These are phyloP conservation scores for Chionoecetes opilio DNA, from an alignment of 1,140 invertebrate genomes.

Conservation along the genomic window DNA sequence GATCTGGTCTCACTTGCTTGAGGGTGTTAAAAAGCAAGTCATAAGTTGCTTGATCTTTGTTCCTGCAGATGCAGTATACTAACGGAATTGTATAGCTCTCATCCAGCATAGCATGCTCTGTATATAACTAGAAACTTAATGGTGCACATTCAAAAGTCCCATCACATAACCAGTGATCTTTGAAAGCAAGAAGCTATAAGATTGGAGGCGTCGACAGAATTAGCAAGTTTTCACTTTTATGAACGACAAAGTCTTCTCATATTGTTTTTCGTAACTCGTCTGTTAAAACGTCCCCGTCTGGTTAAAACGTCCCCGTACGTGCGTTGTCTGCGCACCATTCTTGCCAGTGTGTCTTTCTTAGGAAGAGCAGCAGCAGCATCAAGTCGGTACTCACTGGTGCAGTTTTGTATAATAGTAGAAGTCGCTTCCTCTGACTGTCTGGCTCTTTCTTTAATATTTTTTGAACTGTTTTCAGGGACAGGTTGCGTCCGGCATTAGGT, in stretches of 20 bases:
- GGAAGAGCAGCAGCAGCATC: constrained; percentile 68
- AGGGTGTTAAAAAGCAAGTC: constrained; percentile 58
- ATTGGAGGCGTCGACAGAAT: constrained; percentile 53
- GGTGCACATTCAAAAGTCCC: constrained; percentile 53
- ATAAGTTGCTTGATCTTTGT: constrained; percentile 34
- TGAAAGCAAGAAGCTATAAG: constrained; percentile 52
- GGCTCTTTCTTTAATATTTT: constrained; percentile 57
- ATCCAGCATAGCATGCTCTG: constrained; percentile 52
- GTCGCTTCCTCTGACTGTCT: constrained; percentile 60
- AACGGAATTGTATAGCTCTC: constrained; percentile 49
- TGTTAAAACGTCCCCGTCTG: constrained; percentile 33
- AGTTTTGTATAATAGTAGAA: constrained; percentile 63
- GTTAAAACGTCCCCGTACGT: constrained; percentile 24
- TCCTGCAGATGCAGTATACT: not conserved
- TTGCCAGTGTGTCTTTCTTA: constrained; percentile 62
- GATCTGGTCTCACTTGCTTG: constrained; percentile 52
- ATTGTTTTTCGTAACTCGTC: constrained; percentile 54
- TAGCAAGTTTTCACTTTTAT: constrained; percentile 63
- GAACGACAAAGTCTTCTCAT: constrained; percentile 33
- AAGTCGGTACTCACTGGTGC: constrained; percentile 65
- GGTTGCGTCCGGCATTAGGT: constrained; percentile 57
- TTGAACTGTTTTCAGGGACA: constrained; percentile 46
- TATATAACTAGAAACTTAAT: constrained; percentile 25
- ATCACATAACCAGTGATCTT: constrained; percentile 62
- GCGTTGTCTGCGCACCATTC: constrained; percentile 59